Evolutionary conservation across 2,113 vertebrate species (phyloP), one percentile per base, ranked within the genome.

Genomic region (Salvelinus sp.): DNA sequence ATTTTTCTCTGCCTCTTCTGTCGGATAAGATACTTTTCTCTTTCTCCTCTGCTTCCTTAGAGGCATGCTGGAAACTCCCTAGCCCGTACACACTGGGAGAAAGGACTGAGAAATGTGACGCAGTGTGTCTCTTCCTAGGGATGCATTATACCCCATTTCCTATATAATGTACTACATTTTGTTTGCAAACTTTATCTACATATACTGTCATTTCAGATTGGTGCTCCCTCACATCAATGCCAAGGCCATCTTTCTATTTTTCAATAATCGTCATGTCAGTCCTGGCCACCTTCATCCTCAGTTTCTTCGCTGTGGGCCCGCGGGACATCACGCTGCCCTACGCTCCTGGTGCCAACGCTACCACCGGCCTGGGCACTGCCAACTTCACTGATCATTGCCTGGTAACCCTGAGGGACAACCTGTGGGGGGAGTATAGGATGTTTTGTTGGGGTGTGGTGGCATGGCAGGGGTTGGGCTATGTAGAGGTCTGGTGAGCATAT

Each of bases 231-330:
- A 93, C 85, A 96, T 97, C 88, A 97, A 97, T 0, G 95, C 96
- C 86, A 96, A 95, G 79, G 94, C 96, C 81, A 94, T 95, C 44
- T 97, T 97, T 89, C 78, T 97, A 79, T 96, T 97, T 91, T 97
- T 97, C 87, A 79, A 79, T 97, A 68, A 82, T 97, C 0, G 95
- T 97, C 1, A 92, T 93, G 20, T 82, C 86, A 0, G 95, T 95
- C 48, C 86, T 97, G 83, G 87, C 65, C 79, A 95, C 93, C 50
- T 83, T 97, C 83, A 94, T 96, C 16, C 14, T 96, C 89, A 96
- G 95, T 80, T 97, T 97, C 87, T 97, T 97, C 0, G 86, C 93
- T 0, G 93, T 94, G 0, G 25, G 0, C 0, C 94, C 93, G 23
- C 86, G 70, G 0, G 70, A 38, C 18, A 79, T 97, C 70, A 7